A percentile compares a stretch with the other conserved stretches of the same genome.
Evolutionary conservation across 2,113 vertebrate genomes (phyloP).

Genomic region (Pontoporia blainvillei): DNA sequence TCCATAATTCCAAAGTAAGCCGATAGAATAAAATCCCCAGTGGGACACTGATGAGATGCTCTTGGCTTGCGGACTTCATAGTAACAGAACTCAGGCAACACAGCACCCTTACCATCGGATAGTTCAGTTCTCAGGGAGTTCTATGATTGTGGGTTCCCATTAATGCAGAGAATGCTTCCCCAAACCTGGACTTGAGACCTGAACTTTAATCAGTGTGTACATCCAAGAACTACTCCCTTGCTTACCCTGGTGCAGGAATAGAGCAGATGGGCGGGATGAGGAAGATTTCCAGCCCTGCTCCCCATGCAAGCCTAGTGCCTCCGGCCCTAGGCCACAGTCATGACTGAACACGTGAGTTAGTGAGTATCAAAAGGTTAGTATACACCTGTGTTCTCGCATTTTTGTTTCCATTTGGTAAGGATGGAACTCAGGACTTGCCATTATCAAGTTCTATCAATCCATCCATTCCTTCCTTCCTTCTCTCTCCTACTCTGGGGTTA

Average conservation of each 20-base stretch:
- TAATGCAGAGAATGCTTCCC: not conserved
- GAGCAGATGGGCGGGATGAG: not conserved
- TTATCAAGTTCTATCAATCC: not conserved
- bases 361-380: not conserved
- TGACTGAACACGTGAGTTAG: not conserved
- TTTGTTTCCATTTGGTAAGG: not conserved
- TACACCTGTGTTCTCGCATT: not conserved
- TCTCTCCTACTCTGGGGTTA: not conserved
- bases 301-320: not conserved
- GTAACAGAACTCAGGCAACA: not conserved
- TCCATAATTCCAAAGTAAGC: not conserved
- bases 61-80: not conserved
- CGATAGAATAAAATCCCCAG: not conserved
- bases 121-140: not conserved
- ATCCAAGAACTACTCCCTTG: not conserved
- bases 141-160: not conserved
- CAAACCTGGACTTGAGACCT: not conserved
- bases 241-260: not conserved
- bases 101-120: not conserved
- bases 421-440: not conserved
- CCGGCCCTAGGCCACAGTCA: not conserved
- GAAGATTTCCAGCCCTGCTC: not conserved
- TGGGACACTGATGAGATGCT: not conserved
- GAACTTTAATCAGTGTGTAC: not conserved
- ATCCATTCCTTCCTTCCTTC: not conserved